Conservation (phyloP, 2,888 invertebrate species). For the Hedychridium roseum region DNA sequence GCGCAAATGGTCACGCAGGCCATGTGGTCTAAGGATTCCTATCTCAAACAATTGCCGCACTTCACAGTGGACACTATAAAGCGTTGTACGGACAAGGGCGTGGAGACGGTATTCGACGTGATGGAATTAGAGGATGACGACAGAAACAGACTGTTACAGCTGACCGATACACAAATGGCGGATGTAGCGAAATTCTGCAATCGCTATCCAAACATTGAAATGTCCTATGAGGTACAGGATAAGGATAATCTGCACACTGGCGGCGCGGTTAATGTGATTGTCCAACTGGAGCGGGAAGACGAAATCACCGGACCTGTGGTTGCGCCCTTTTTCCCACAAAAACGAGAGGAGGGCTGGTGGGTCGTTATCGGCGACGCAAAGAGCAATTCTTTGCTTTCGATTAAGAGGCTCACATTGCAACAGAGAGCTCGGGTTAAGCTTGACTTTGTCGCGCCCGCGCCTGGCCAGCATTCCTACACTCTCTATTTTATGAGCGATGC, state of each 20-base stretch:
- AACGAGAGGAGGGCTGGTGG: conserved; percentile 96
- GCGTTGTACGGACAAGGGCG: conserved; percentile 87
- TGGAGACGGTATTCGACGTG: conserved; percentile 94
- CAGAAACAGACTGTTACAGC: conserved; percentile 78
- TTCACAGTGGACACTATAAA: conserved; percentile 89
- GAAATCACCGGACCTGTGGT: conserved; percentile 97
- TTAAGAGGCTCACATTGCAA: conserved; percentile 94
- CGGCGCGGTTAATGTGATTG: conserved; percentile 87
- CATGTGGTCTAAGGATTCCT: conserved; percentile 99
- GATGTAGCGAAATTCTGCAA: conserved; percentile 99
- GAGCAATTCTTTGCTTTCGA: conserved; percentile 92
- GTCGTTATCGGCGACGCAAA: conserved; percentile 98
- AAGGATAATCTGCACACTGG: conserved; percentile 78
- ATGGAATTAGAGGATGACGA: conserved; percentile 96
- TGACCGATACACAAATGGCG: conserved; percentile 90
- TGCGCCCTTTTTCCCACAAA: conserved; percentile 96
- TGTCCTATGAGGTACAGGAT: conserved; percentile 88
- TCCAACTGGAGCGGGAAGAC: conserved; percentile 94
- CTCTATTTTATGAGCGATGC: conserved; percentile 99
- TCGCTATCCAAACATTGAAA: conserved; percentile 97
- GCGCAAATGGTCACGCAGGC: conserved; percentile 99
- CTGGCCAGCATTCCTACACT: conserved; percentile 90
- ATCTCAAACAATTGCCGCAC: conserved; percentile 96
- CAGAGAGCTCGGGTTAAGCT: conserved; percentile 87
- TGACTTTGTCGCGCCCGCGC: conserved; percentile 92